Conservation (phyloP, 2,888 invertebrate species). For the Coremacera marginata region DNA sequence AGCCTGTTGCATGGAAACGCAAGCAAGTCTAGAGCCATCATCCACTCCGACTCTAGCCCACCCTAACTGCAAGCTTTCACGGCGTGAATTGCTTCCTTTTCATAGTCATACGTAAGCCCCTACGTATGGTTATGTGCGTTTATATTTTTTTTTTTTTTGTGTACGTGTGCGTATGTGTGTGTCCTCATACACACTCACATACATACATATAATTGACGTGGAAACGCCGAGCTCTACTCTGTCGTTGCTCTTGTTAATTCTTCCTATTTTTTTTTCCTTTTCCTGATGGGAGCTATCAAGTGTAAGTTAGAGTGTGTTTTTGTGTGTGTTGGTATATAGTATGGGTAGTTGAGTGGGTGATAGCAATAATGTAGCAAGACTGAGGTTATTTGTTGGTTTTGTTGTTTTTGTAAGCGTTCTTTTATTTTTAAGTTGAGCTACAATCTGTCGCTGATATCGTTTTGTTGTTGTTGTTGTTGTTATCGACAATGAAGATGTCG, state of each 20-base stretch:
- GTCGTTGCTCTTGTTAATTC: not conserved
- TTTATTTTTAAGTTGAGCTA: not conserved
- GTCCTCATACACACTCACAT: not conserved
- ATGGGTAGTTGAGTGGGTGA: not conserved
- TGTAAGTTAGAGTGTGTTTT: not conserved
- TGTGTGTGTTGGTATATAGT: not conserved
- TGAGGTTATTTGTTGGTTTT: not conserved
- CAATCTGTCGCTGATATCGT: conserved; percentile 20
- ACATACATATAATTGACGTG: not conserved
- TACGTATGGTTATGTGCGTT: not conserved
- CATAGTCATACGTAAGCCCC: not conserved
- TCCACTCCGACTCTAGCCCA: not conserved
- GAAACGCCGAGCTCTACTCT: not conserved
- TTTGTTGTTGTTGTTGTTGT: conserved; percentile 10
- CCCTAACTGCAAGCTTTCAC: not conserved
- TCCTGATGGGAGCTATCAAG: too few species aligned
- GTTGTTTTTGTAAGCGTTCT: not conserved
- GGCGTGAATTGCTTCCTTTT: conserved; percentile 13
- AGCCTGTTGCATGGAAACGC: conserved; percentile 36
- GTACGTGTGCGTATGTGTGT: not conserved
- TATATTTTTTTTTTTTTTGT: too few species aligned
- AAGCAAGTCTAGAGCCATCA: not conserved
- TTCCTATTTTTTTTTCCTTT: not conserved
- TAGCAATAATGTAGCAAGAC: too few species aligned
- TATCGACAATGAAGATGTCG: not conserved